Conservation (phyloP, 30 jellyfish, hydroid and myxozoan genomes). For the Hydra vulgaris region DNA sequence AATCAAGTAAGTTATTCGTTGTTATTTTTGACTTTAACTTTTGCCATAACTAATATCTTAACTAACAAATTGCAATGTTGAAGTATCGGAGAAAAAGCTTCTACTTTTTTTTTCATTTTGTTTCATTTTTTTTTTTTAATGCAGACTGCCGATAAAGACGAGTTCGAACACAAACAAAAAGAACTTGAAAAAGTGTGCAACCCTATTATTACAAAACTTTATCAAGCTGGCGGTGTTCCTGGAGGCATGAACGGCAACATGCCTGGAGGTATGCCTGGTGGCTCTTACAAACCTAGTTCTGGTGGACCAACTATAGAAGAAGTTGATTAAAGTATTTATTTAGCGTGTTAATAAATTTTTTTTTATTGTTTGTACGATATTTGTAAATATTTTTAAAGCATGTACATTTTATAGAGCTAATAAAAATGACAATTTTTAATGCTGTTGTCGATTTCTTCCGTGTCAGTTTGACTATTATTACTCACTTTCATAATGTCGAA, state of each 20-base stretch:
- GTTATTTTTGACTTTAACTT: too few relatives aligned
- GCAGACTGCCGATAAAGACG: slow-evolving; percentile 79
- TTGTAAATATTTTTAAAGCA: too few relatives aligned
- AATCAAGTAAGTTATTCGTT: slow-evolving; percentile 70
- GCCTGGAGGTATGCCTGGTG: slow-evolving; percentile 16
- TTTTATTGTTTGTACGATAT: too few relatives aligned
- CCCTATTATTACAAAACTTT: slow-evolving; percentile 72
- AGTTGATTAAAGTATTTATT: slow-evolving; percentile 95
- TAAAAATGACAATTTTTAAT: too few relatives aligned
- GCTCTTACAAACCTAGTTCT: slow-evolving; percentile 34
- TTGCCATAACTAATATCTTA: too few relatives aligned
- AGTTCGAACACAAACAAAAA: slow-evolving; percentile 76
- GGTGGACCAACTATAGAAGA: slow-evolving; percentile 98
- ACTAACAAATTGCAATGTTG: too few relatives aligned
- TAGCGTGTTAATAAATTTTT: too few relatives aligned
- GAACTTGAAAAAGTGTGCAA: slow-evolving; percentile 79
- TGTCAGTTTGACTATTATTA: too few relatives aligned
- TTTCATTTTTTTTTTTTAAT: not conserved
- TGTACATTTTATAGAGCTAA: too few relatives aligned
- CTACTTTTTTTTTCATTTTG: not conserved
- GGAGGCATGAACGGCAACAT: slow-evolving; percentile 66
- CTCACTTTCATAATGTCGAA: too few relatives aligned
- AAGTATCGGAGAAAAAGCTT: not conserved
- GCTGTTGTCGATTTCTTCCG: too few relatives aligned
- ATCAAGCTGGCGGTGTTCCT: slow-evolving; percentile 86